These are phyloP conservation scores for Miniopterus natalensis DNA, from an alignment of 2,113 vertebrate species.

Conservation along the genomic window DNA sequence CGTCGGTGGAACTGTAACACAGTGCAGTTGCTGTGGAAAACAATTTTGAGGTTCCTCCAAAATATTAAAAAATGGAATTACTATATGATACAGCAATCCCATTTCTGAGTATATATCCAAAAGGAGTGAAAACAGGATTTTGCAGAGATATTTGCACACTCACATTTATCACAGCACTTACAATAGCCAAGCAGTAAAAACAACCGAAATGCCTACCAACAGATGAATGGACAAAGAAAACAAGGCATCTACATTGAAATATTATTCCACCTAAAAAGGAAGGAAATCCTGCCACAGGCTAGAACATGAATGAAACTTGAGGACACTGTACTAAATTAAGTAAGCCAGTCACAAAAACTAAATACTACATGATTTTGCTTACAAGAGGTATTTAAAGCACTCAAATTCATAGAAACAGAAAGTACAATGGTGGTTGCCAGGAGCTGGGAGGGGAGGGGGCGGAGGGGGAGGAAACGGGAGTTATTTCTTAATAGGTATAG, in stretches of 20 bases:
- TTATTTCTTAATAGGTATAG: not conserved
- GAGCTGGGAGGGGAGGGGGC: not conserved
- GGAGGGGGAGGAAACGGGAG: not conserved
- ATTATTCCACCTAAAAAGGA: not conserved
- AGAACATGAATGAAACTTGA: not conserved
- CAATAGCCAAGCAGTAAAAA: not conserved
- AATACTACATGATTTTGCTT: not conserved
- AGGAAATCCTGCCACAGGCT: not conserved
- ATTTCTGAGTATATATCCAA: not conserved
- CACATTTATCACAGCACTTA: not conserved
- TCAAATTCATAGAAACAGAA: not conserved
- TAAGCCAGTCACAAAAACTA: conserved; percentile 5
- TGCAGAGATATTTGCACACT: not conserved
- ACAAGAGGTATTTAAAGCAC: not conserved
- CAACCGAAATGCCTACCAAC: not conserved
- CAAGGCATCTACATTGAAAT: not conserved
- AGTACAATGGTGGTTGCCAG: not conserved
- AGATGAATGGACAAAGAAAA: not conserved
- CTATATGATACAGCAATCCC: not conserved
- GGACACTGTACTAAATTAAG: not conserved
- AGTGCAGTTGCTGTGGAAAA: not conserved
- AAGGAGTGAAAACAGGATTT: not conserved
- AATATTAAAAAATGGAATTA: not conserved
- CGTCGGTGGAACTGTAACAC: not conserved
- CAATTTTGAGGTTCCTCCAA: not conserved